phyloP scores from a whole-genome alignment of 2,797 vertebrate genomes.

The Vespertilio murinus region DNA sequence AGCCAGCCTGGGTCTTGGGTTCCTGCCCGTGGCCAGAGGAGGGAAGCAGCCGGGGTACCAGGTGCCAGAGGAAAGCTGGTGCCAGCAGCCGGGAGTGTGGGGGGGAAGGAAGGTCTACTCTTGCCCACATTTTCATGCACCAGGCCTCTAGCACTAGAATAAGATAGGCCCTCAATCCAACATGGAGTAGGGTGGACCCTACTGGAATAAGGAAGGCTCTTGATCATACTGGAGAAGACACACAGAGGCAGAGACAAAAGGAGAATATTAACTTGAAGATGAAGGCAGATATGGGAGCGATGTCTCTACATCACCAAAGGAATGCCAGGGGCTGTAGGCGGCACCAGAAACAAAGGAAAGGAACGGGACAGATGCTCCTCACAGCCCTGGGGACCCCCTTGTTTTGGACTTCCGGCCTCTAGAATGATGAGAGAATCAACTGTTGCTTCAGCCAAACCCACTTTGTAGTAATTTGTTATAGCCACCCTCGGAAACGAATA shows the following conservation, averaged over 20 bases:
- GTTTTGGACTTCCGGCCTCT: background rate
- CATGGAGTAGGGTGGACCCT: background rate
- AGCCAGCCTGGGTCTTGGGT: too few relatives aligned
- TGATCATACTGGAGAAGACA: background rate
- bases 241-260: background rate
- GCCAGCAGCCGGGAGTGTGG: too few relatives aligned
- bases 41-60: too few relatives aligned
- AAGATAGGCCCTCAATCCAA: background rate
- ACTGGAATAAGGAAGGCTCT: background rate
- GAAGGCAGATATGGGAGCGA: background rate
- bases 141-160: too few relatives aligned
- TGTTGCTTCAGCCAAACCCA: background rate
- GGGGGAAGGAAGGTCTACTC: too few relatives aligned
- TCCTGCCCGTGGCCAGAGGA: too few relatives aligned
- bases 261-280: accelerated
- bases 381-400: background rate
- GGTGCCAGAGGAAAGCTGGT: too few relatives aligned
- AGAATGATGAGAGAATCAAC: background rate
- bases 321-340: too few relatives aligned
- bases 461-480: background rate
- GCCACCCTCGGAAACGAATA: background rate
- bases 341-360: background rate
- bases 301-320: background rate
- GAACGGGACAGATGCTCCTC: background rate
- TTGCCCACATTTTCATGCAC: too few relatives aligned